phyloP scores from a whole-genome alignment of 1,140 invertebrate genomes.

The Asbolus verrucosus region DNA sequence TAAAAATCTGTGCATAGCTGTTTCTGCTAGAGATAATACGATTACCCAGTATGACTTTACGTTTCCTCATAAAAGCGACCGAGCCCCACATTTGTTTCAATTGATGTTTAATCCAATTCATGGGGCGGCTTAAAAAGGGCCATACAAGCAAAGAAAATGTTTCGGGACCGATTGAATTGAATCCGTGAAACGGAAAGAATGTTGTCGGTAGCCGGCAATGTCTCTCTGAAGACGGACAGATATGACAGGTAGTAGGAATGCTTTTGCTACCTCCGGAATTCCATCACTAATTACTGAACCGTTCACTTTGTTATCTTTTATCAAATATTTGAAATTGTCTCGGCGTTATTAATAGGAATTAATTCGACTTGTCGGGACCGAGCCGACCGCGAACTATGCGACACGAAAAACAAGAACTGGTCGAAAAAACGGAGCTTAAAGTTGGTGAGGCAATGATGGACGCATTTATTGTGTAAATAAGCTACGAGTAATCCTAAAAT shows the following conservation, averaged over 20 bases:
- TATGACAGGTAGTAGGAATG: constrained; percentile 41
- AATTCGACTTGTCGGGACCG: constrained; percentile 24
- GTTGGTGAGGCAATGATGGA: too few species aligned
- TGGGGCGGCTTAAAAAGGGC: constrained; percentile 25
- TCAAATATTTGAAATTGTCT: constrained; percentile 42
- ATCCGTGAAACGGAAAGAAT: constrained; percentile 36
- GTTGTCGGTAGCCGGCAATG: constrained; percentile 35
- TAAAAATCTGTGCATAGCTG: too few species aligned
- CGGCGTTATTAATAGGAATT: constrained; percentile 40
- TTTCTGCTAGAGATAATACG: constrained; percentile 13
- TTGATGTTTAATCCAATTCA: constrained; percentile 39
- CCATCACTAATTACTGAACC: constrained; percentile 40
- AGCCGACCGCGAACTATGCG: constrained; percentile 3
- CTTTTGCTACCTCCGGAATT: constrained; percentile 41
- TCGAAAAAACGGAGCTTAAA: not conserved
- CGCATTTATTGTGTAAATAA: constrained; percentile 12
- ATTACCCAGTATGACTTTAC: constrained; percentile 23
- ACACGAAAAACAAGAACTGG: too few species aligned
- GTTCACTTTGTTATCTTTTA: constrained; percentile 44
- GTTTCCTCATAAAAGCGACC: constrained; percentile 15
- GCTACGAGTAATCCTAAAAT: constrained; percentile 44
- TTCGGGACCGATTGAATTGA: constrained; percentile 27
- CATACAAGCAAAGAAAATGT: constrained; percentile 26
- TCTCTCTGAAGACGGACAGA: constrained; percentile 31
- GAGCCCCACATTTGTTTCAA: constrained; percentile 29